Conservation (phyloP, 2,888 invertebrate species). For the Galerucella pusilla region DNA sequence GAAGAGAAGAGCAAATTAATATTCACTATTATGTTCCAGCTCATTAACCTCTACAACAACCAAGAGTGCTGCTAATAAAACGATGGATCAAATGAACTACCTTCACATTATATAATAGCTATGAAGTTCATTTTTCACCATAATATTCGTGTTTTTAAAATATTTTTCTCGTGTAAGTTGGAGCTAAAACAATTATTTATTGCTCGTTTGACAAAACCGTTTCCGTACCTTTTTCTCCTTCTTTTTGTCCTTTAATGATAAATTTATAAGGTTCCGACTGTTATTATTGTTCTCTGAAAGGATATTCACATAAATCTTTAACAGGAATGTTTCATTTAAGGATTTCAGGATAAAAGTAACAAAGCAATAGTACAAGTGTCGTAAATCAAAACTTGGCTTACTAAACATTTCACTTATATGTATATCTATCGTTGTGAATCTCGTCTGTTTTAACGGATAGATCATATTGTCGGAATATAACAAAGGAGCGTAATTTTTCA, state of each 20-base stretch:
- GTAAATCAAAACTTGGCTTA: slow-evolving; percentile 34
- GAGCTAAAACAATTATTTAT: neutral
- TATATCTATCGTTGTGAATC: slow-evolving; percentile 23
- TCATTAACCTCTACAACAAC: too few relatives aligned
- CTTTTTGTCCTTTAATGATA: slow-evolving; percentile 13
- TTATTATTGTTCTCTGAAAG: slow-evolving; percentile 27
- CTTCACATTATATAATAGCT: too few relatives aligned
- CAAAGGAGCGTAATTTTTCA: neutral
- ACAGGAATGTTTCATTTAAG: slow-evolving; percentile 36
- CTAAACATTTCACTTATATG: slow-evolving; percentile 32
- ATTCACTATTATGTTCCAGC: too few relatives aligned
- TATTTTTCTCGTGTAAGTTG: too few relatives aligned
- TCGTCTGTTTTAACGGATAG: slow-evolving; percentile 22
- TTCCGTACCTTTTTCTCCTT: neutral
- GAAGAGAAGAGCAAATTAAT: too few relatives aligned
- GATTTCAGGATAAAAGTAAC: slow-evolving; percentile 30
- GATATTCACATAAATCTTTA: slow-evolving; percentile 30
- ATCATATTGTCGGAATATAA: neutral
- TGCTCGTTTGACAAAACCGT: slow-evolving; percentile 11
- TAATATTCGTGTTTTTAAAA: too few relatives aligned
- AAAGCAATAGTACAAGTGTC: slow-evolving; percentile 19
- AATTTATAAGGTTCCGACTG: slow-evolving; percentile 25
- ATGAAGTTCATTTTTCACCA: too few relatives aligned
- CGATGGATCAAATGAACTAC: too few relatives aligned
- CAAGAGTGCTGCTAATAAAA: too few relatives aligned